Evolutionary conservation across 2,113 vertebrate genomes (phyloP).

Genomic region (Daubentonia madagascariensis): DNA sequence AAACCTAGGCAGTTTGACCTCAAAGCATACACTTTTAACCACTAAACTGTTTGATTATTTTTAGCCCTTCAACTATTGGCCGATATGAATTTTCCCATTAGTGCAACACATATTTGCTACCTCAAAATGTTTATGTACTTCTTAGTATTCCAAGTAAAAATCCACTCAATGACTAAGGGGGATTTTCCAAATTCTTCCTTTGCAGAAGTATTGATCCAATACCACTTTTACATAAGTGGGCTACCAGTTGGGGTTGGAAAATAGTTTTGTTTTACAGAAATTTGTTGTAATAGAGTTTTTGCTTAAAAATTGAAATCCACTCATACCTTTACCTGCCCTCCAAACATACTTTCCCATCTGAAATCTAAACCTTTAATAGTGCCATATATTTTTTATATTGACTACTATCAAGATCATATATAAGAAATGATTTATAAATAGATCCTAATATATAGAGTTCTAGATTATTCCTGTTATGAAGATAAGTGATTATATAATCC

Average conservation of each 20-base stretch:
- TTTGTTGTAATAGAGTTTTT: neutral
- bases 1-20: neutral
- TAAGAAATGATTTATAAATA: neutral
- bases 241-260: neutral
- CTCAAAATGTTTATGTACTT: neutral
- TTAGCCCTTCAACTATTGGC: neutral
- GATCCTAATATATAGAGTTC: neutral
- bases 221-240: neutral
- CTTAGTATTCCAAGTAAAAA: neutral
- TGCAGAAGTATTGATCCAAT: neutral
- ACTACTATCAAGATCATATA: neutral
- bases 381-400: neutral
- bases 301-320: neutral
- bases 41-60: neutral
- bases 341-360: neutral
- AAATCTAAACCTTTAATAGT: constrained; percentile 16
- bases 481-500: neutral
- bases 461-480: neutral
- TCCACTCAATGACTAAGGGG: neutral
- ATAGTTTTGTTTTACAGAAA: neutral
- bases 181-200: constrained; percentile 5
- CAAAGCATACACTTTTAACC: neutral
- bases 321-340: neutral
- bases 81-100: neutral
- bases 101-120: neutral